phyloP scores from a whole-genome alignment of 2,113 vertebrate genomes.

The Lasiurus borealis region DNA sequence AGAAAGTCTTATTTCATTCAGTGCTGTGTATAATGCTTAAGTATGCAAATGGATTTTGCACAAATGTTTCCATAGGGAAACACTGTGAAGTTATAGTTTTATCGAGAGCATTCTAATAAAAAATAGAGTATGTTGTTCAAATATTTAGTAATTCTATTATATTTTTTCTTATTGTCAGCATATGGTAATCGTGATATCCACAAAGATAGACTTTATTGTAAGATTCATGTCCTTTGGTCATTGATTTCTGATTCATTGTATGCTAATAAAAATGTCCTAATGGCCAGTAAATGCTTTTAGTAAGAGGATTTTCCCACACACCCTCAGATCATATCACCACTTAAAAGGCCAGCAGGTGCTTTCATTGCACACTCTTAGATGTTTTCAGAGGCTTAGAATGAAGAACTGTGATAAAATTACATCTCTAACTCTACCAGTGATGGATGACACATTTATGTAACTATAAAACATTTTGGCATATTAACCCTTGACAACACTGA shows the following conservation, averaged over 20 bases:
- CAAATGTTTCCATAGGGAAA: background rate
- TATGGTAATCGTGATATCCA: background rate
- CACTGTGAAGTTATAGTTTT: background rate
- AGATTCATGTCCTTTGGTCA: background rate
- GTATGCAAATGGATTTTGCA: background rate
- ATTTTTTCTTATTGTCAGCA: background rate
- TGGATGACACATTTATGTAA: background rate
- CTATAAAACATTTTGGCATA: background rate
- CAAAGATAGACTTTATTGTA: background rate
- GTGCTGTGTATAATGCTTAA: background rate
- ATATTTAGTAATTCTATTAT: background rate
- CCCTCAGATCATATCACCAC: background rate
- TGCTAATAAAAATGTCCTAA: background rate
- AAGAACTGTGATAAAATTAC: background rate
- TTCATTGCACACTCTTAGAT: background rate
- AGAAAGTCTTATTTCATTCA: background rate
- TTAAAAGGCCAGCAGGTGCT: background rate
- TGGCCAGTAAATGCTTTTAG: background rate
- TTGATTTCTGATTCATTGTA: background rate
- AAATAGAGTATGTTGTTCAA: background rate
- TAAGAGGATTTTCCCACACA: background rate
- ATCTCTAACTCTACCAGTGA: background rate
- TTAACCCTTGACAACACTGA: background rate
- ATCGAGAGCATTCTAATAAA: background rate
- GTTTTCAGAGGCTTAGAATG: background rate